phyloP scores from a whole-genome alignment of 2,113 vertebrate species.

The Salvelinus sp. region DNA sequence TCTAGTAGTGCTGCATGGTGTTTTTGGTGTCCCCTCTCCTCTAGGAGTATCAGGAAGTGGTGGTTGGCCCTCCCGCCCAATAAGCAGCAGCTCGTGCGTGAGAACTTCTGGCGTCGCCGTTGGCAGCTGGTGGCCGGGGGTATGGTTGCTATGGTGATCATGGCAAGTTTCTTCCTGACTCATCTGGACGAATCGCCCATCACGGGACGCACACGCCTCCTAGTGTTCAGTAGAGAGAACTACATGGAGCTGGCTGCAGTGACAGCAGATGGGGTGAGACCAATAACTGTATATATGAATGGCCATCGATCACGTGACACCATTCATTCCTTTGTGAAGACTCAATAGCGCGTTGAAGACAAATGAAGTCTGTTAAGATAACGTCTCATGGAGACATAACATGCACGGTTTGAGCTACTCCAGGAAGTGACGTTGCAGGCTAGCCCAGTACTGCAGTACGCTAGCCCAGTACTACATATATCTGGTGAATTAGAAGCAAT shows the following conservation, averaged over 20 bases:
- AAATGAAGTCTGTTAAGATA: too few relatives aligned
- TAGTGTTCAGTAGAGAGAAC: conserved; percentile 85
- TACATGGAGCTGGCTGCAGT: conserved; percentile 82
- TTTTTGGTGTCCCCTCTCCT: conserved; percentile 14
- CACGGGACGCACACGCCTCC: conserved; percentile 85
- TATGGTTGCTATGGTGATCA: conserved; percentile 71
- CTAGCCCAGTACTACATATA: too few relatives aligned
- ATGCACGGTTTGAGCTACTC: too few relatives aligned
- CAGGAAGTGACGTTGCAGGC: too few relatives aligned
- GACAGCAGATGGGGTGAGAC: conserved; percentile 83
- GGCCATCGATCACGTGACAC: too few relatives aligned
- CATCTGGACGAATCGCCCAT: conserved; percentile 90
- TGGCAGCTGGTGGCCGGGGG: conserved; percentile 80
- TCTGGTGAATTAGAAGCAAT: too few relatives aligned
- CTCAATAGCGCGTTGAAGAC: too few relatives aligned
- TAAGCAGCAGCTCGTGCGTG: conserved; percentile 81
- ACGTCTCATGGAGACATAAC: too few relatives aligned
- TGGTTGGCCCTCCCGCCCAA: conserved; percentile 87
- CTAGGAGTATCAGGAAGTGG: conserved; percentile 93
- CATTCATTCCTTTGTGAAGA: too few relatives aligned
- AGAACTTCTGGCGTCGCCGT: conserved; percentile 76
- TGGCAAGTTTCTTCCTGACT: conserved; percentile 82
- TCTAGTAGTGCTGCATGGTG: neutral
- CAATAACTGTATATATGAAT: neutral
- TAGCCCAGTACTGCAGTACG: too few relatives aligned